A percentile compares a stretch with the other conserved stretches of the same genome.
These are phyloP conservation scores for Sphecodes monilicornis DNA, from an alignment of 2,888 invertebrate genomes.

Conservation along the genomic window DNA sequence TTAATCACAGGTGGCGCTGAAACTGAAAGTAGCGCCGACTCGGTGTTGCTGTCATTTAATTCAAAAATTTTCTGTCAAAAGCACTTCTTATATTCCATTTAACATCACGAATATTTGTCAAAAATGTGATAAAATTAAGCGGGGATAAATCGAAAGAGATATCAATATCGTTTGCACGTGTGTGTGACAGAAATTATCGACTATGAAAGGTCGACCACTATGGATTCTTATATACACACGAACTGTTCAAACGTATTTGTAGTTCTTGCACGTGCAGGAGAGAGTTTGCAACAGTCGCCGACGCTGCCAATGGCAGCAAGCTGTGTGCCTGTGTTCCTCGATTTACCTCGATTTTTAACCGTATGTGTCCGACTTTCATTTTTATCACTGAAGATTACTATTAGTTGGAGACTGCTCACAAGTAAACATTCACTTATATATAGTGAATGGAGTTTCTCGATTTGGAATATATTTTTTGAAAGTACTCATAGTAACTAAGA, in stretches of 20 bases:
- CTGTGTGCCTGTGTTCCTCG: conserved; percentile 32
- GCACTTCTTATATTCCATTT: not conserved
- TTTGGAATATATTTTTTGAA: too few species aligned
- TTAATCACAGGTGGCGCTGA: conserved; percentile 22
- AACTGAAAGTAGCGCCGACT: conserved; percentile 30
- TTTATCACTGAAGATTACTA: not conserved
- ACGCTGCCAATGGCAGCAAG: conserved; percentile 43
- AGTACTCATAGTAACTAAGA: too few species aligned
- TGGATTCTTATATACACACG: conserved; percentile 7
- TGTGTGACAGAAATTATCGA: not conserved
- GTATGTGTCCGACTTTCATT: not conserved
- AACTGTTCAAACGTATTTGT: conserved; percentile 8
- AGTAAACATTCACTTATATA: too few species aligned
- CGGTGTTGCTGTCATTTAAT: conserved; percentile 14
- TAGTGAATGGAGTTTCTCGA: too few species aligned
- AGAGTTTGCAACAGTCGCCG: conserved; percentile 59
- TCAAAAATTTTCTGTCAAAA: conserved; percentile 34
- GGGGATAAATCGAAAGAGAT: not conserved
- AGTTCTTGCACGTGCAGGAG: conserved; percentile 54
- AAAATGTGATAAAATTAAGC: not conserved
- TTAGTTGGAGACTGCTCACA: not conserved
- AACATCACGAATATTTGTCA: not conserved
- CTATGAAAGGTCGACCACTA: not conserved
- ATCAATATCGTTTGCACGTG: not conserved
- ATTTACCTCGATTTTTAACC: conserved; percentile 22